Evolutionary conservation across 2,113 vertebrate genomes (phyloP).

Genomic region (Stictonetta naevosa): DNA sequence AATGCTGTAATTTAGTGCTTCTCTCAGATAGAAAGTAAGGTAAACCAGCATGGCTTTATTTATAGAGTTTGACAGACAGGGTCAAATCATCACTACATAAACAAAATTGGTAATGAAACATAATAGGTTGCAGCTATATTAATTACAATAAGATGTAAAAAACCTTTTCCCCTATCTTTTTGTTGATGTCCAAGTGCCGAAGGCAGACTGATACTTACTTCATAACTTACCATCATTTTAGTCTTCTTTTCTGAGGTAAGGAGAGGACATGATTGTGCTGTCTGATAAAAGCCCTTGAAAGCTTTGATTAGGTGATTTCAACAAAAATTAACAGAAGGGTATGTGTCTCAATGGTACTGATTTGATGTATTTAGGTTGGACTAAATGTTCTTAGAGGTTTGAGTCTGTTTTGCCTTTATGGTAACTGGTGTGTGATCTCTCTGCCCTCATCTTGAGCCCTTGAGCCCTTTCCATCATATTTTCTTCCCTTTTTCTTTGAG

Average conservation of each 20-base stretch:
- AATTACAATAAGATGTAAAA: slow-evolving; percentile 9
- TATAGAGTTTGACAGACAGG: slow-evolving; percentile 1
- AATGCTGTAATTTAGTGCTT: neutral
- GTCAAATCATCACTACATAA: slow-evolving; percentile 41
- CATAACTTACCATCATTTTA: neutral
- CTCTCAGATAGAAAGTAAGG: slow-evolving; percentile 23
- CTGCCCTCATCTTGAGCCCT: no score
- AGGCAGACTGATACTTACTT: neutral
- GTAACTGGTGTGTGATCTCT: no score
- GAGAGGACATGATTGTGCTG: neutral
- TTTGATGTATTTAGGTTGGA: neutral
- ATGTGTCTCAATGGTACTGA: neutral
- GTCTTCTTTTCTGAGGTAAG: neutral
- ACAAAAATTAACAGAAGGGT: neutral
- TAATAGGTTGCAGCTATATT: neutral
- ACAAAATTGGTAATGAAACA: slow-evolving; percentile 24
- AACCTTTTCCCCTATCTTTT: neutral
- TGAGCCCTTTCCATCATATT: no score
- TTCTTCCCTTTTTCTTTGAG: no score
- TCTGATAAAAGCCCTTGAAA: fast-evolving
- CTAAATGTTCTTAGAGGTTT: no score
- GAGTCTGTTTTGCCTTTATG: no score
- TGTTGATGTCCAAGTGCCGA: neutral
- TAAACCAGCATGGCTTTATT: slow-evolving; percentile 20
- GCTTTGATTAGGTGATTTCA: neutral